A percentile compares a stretch with the other conserved stretches of the same genome.
phyloP scores from a whole-genome alignment of 2,888 invertebrate genomes.

The Anoplius nigerrimus region DNA sequence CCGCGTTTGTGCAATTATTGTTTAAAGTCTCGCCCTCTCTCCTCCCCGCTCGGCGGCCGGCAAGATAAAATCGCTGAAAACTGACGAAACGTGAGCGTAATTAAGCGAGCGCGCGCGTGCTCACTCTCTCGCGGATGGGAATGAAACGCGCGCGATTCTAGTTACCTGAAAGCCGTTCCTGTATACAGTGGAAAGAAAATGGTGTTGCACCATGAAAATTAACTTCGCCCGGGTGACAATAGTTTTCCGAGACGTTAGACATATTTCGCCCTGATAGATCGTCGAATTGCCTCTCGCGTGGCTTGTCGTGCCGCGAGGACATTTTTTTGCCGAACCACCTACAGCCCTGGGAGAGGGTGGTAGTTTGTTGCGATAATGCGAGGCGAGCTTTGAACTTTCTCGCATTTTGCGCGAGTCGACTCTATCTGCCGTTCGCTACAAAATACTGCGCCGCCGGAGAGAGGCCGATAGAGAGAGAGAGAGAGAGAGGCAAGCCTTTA shows the following conservation, averaged over 20 bases:
- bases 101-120: conserved; percentile 3
- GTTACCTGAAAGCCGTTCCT: too few relatives aligned
- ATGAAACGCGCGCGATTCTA: neutral
- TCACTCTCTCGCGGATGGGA: conserved; percentile 13
- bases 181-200: neutral
- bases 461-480: too few relatives aligned
- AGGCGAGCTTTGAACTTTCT: conserved; percentile 31
- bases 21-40: neutral
- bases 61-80: neutral
- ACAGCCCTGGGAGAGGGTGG: neutral
- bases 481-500: too few relatives aligned
- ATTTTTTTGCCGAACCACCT: conserved; percentile 16
- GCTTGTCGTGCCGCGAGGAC: conserved; percentile 24
- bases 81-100: neutral
- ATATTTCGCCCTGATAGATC: conserved; percentile 27
- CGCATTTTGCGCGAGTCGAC: conserved; percentile 8
- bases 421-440: neutral
- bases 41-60: too few relatives aligned
- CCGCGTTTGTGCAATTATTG: conserved; percentile 7
- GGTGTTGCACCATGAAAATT: conserved; percentile 26
- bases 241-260: conserved; percentile 31
- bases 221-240: conserved; percentile 23
- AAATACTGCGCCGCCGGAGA: neutral
- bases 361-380: conserved; percentile 18
- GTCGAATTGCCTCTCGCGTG: conserved; percentile 10